Evolutionary conservation across 35 echinoderm and acorn worm species (phyloP).

Genomic region (Ptychodera flava): DNA sequence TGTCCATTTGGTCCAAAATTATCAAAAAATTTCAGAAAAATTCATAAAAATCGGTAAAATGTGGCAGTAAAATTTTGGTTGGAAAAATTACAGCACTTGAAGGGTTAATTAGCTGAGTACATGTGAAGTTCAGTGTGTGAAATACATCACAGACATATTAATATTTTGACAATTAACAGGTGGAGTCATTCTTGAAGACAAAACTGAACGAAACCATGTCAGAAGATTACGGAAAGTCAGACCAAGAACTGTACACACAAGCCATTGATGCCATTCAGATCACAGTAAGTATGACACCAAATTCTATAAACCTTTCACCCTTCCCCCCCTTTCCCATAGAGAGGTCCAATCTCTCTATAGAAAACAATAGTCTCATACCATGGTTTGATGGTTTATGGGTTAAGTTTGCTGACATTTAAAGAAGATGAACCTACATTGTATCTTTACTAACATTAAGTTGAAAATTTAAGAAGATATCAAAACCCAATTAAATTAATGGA

Average conservation of each 20-base stretch:
- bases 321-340: too few species aligned
- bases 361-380: not conserved
- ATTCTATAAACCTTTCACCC: not conserved
- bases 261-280: slow-evolving; percentile 13
- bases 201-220: slow-evolving; percentile 3
- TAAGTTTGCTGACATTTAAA: too few species aligned
- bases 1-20: too few species aligned
- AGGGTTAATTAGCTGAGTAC: not conserved
- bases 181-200: not conserved
- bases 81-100: too few species aligned
- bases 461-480: too few species aligned
- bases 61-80: too few species aligned
- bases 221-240: not conserved
- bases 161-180: not conserved
- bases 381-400: not conserved
- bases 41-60: too few species aligned
- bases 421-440: too few species aligned
- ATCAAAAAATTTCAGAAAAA: too few species aligned
- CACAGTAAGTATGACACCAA: slow-evolving; percentile 4
- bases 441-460: too few species aligned
- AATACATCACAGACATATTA: not conserved
- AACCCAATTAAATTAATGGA: too few species aligned
- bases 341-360: not conserved
- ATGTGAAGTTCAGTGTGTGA: not conserved
- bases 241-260: not conserved